These are phyloP conservation scores for Conops quadrifasciatus DNA, from an alignment of 2,888 invertebrate genomes.

Conservation along the genomic window DNA sequence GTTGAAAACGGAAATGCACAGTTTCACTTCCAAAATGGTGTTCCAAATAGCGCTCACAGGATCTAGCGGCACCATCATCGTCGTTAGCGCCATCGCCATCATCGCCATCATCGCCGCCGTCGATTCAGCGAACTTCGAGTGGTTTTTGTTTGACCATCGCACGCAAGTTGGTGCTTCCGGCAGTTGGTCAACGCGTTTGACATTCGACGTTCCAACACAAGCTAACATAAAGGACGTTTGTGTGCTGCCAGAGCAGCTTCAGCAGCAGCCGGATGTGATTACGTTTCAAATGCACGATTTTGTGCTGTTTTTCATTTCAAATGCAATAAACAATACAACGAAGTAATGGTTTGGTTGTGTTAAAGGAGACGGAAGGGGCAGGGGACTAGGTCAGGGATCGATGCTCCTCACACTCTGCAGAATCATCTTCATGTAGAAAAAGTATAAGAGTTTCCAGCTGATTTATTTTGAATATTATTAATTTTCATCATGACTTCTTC, in stretches of 20 bases:
- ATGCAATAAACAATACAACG: neutral
- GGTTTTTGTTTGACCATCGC: slow-evolving; percentile 25
- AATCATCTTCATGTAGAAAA: no score
- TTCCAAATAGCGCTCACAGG: slow-evolving; percentile 20
- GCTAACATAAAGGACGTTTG: neutral
- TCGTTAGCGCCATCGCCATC: no score
- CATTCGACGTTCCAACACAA: neutral
- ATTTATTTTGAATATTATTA: no score
- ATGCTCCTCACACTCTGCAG: no score
- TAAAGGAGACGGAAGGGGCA: no score
- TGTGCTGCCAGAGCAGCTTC: neutral
- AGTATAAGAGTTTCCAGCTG: no score
- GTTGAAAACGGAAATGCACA: slow-evolving; percentile 34
- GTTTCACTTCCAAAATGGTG: slow-evolving; percentile 31
- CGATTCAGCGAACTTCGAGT: slow-evolving; percentile 18
- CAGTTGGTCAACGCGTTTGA: neutral
- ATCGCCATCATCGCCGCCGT: no score
- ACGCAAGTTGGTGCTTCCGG: neutral
- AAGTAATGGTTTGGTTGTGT: neutral
- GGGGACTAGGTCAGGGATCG: no score
- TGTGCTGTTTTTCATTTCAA: neutral
- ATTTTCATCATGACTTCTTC: no score
- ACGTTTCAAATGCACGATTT: neutral
- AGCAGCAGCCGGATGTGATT: neutral
- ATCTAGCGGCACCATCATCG: neutral